Conservation (phyloP, 2,113 vertebrate genomes). For the Willisornis vidua region DNA sequence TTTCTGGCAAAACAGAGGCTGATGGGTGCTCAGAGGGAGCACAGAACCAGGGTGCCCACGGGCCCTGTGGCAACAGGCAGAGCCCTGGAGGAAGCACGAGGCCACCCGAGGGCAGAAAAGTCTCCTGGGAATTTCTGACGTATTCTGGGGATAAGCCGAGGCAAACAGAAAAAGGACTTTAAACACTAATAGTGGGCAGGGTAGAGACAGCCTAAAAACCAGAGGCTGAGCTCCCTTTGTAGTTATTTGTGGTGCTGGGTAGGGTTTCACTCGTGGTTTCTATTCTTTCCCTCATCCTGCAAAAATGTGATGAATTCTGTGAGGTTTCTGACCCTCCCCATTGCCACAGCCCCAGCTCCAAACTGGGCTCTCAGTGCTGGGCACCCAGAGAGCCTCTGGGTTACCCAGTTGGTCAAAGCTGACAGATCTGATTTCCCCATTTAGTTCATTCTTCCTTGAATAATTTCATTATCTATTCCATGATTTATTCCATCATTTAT, state of each 20-base stretch:
- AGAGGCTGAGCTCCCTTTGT: not conserved
- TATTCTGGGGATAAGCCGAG: not conserved
- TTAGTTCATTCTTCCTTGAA: not conserved
- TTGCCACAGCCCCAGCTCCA: not conserved
- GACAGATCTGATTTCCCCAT: not conserved
- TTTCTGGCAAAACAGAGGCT: not conserved
- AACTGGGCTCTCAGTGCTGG: not conserved
- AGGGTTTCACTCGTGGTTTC: constrained; percentile 49
- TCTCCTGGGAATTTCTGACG: not conserved
- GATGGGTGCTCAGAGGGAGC: not conserved
- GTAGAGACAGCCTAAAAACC: not conserved
- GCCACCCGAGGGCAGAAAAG: not conserved
- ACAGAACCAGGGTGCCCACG: not conserved
- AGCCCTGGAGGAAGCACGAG: not conserved
- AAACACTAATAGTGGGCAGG: not conserved
- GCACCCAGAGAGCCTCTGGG: not conserved
- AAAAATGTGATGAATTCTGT: constrained; percentile 33
- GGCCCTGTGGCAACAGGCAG: not conserved
- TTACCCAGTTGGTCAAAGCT: not conserved
- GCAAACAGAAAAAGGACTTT: not conserved
- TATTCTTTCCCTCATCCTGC: constrained; percentile 35
- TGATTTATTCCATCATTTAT: not conserved
- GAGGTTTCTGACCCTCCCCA: not conserved
- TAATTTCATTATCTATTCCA: not conserved
- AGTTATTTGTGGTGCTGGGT: constrained; percentile 55